Conservation (phyloP, 2,888 invertebrate species). For the Acanthosoma haemorrhoidale region DNA sequence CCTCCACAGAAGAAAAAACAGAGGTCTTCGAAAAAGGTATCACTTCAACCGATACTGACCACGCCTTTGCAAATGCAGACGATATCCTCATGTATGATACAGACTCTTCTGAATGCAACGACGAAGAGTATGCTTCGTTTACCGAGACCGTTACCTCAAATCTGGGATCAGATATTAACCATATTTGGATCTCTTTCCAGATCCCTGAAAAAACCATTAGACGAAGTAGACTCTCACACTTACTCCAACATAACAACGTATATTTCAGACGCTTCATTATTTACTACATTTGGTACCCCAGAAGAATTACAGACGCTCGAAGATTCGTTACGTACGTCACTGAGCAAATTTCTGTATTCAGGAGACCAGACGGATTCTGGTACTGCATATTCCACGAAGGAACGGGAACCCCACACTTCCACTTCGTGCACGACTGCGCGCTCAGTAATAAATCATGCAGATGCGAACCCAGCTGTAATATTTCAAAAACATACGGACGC, state of each 20-base stretch:
- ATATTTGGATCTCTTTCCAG: no score
- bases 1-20: no score
- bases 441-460: not conserved
- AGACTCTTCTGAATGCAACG: no score
- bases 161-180: no score
- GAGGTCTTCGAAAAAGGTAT: no score
- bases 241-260: not conserved
- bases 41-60: no score
- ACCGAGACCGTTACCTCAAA: no score
- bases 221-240: no score
- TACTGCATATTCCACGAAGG: not conserved
- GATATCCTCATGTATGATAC: no score
- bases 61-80: no score
- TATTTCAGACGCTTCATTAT: not conserved
- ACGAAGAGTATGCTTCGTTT: no score
- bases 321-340: not conserved
- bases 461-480: not conserved
- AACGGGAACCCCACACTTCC: not conserved
- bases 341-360: not conserved
- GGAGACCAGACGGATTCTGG: not conserved
- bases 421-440: not conserved
- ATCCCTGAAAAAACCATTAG: no score
- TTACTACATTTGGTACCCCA: not conserved
- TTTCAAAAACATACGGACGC: not conserved
- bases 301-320: not conserved